A percentile compares a stretch with the other conserved stretches of the same genome.
phyloP scores from a whole-genome alignment of 2,888 invertebrate species.

The Saturnia japonica region DNA sequence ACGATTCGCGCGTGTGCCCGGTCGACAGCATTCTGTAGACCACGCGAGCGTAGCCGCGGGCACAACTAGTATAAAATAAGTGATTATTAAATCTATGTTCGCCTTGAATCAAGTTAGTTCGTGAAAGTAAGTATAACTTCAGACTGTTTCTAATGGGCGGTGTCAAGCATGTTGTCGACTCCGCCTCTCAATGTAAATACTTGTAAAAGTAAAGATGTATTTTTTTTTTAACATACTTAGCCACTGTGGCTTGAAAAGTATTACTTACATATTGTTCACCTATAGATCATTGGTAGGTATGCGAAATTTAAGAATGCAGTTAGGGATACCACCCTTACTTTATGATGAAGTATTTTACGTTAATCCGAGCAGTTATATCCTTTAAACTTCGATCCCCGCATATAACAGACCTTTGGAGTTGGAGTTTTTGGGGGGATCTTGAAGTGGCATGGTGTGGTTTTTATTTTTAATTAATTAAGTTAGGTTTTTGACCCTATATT shows the following conservation, averaged over 20 bases:
- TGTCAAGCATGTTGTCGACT: background rate
- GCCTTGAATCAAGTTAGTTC: background rate
- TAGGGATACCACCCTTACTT: no score
- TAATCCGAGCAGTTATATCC: no score
- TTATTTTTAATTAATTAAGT: no score
- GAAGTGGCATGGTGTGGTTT: no score
- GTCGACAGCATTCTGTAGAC: no score
- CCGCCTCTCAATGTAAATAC: background rate
- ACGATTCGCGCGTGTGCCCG: no score
- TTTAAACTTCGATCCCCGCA: no score
- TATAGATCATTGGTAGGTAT: background rate
- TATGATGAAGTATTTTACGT: no score
- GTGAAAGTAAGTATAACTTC: background rate
- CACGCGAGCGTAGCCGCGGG: no score
- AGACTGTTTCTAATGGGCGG: background rate
- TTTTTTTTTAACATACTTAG: background rate
- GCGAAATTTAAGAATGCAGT: background rate
- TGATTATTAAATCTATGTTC: background rate
- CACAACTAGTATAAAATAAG: constrained; percentile 1
- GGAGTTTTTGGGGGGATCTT: no score
- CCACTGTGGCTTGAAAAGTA: background rate
- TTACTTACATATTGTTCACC: background rate
- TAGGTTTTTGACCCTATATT: no score
- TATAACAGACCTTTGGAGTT: no score
- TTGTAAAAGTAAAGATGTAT: background rate